Evolutionary conservation across 2,888 invertebrate species (phyloP).

Genomic region (Lobophora halterata): DNA sequence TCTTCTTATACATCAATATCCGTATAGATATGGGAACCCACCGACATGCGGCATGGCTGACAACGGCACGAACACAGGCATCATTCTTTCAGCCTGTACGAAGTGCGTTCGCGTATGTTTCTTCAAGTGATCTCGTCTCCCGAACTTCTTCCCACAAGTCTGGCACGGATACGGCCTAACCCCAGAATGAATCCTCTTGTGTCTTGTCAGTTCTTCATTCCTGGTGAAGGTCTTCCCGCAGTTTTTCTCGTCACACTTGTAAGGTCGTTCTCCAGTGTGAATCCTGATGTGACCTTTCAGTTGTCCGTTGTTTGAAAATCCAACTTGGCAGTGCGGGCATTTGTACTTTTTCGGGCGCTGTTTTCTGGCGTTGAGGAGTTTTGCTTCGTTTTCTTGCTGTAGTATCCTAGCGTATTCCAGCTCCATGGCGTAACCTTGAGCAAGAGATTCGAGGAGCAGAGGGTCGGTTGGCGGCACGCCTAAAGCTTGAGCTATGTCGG

Average conservation of each 20-base stretch:
- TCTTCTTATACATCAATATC: conserved; percentile 64
- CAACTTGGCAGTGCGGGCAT: conserved; percentile 93
- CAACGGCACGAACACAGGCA: conserved; percentile 82
- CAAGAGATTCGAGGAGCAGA: conserved; percentile 70
- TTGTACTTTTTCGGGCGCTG: conserved; percentile 94
- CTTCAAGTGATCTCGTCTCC: conserved; percentile 95
- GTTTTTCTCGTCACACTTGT: conserved; percentile 90
- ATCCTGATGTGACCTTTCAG: conserved; percentile 95
- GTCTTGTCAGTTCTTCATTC: conserved; percentile 95
- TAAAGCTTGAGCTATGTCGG: conserved; percentile 69
- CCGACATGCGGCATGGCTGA: conserved; percentile 71
- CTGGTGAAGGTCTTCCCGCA: conserved; percentile 95
- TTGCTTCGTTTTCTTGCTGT: conserved; percentile 86
- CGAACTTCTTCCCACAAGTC: conserved; percentile 95
- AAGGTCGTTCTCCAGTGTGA: conserved; percentile 95
- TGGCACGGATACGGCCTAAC: conserved; percentile 92
- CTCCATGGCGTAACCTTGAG: conserved; percentile 83
- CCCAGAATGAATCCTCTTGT: conserved; percentile 94
- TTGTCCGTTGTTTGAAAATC: conserved; percentile 97
- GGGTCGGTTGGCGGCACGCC: conserved; percentile 73
- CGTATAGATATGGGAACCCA: conserved; percentile 77
- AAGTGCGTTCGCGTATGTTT: conserved; percentile 95
- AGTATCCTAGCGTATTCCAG: conserved; percentile 85
- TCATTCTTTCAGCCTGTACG: conserved; percentile 81
- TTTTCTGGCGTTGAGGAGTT: conserved; percentile 84